These are phyloP conservation scores for Antheraea mylitta DNA, from an alignment of 1,140 invertebrate genomes.

Conservation along the genomic window DNA sequence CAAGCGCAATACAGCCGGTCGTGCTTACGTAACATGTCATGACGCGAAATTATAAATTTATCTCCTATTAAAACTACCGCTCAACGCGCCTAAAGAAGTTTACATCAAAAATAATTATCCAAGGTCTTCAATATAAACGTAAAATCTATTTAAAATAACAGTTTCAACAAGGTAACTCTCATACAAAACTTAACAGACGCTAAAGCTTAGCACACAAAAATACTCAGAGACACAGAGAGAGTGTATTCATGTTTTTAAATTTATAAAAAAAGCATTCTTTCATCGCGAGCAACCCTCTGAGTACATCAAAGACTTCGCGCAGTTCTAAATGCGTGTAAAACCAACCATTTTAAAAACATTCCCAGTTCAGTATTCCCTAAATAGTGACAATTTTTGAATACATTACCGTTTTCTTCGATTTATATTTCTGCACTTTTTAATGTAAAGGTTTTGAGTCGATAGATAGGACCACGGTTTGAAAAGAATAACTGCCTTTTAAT, in stretches of 20 bases:
- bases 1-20: no score
- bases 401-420: constrained; percentile 7
- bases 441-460: no score
- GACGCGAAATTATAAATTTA: no score
- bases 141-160: background rate
- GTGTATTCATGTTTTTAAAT: constrained; percentile 31
- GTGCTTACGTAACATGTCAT: no score
- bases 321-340: constrained; percentile 3
- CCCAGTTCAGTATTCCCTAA: constrained; percentile 16
- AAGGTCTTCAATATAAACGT: no score
- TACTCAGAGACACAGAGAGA: constrained; percentile 11
- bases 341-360: constrained; percentile 42
- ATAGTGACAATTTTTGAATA: constrained; percentile 26
- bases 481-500: no score
- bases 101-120: no score
- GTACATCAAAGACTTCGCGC: constrained; percentile 46
- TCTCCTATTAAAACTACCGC: no score
- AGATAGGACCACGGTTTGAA: no score
- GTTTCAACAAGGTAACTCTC: constrained; percentile 10
- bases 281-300: constrained; percentile 53
- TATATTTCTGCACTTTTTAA: no score
- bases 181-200: constrained; percentile 29
- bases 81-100: no score
- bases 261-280: constrained; percentile 47
- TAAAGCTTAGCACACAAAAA: constrained; percentile 10